These are phyloP conservation scores for Cephonodes hylas DNA, from an alignment of 2,888 invertebrate genomes.

Conservation along the genomic window DNA sequence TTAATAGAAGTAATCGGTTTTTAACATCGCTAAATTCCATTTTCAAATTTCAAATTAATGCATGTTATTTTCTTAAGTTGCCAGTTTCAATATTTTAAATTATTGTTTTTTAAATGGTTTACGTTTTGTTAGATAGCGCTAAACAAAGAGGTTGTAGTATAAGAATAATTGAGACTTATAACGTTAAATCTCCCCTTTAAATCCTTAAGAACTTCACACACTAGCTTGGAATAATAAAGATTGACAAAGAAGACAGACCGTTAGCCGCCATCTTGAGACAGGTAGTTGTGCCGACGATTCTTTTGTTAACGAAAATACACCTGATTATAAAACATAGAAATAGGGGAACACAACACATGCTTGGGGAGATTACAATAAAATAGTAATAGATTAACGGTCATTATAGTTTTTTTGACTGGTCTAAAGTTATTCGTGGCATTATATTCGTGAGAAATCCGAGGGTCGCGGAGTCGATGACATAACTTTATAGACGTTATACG, in stretches of 20 bases:
- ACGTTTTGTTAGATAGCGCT: background rate
- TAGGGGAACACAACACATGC: slow-evolving; percentile 27
- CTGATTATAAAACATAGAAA: slow-evolving; percentile 64
- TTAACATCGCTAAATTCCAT: background rate
- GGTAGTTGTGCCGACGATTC: slow-evolving; percentile 40
- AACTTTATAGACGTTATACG: background rate
- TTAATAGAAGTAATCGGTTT: background rate
- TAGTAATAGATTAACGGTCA: slow-evolving; percentile 53
- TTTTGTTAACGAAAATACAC: slow-evolving; percentile 53
- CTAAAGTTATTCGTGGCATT: background rate
- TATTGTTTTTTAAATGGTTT: background rate
- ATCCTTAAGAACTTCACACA: background rate
- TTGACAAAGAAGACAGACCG: slow-evolving; percentile 51
- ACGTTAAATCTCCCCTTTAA: no score
- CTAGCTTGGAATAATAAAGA: slow-evolving; percentile 25
- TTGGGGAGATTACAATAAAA: slow-evolving; percentile 25
- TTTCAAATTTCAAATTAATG: background rate
- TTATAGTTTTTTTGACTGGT: slow-evolving; percentile 17
- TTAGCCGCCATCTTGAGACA: slow-evolving; percentile 57
- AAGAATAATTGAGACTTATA: no score
- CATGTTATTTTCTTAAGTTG: background rate
- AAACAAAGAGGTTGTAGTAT: background rate
- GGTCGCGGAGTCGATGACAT: background rate
- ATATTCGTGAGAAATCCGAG: background rate
- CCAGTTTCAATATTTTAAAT: background rate